These are phyloP conservation scores for Phalanger gymnotis DNA, from an alignment of 2,797 vertebrate genomes.

Conservation along the genomic window DNA sequence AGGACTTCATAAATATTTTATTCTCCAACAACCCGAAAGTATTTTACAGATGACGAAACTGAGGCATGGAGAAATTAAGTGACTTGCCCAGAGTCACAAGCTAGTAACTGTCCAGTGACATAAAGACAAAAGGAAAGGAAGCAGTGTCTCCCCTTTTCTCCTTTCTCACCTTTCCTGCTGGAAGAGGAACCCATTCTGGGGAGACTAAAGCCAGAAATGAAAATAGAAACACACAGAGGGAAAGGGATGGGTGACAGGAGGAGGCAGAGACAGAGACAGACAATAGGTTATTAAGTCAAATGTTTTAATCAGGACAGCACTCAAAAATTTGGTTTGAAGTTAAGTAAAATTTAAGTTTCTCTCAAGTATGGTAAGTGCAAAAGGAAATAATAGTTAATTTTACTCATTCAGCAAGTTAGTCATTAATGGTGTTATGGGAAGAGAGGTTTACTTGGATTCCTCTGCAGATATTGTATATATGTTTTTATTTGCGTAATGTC, in stretches of 20 bases:
- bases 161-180: background rate
- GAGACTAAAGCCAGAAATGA: constrained; percentile 29
- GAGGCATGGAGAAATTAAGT: background rate
- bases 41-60: no score
- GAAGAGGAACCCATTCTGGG: constrained; percentile 41
- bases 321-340: constrained; percentile 12
- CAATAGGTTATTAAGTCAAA: constrained; percentile 16
- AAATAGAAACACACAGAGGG: constrained; percentile 19
- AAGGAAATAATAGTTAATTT: constrained; percentile 38
- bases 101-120: background rate
- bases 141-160: background rate
- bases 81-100: background rate
- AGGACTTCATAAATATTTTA: background rate
- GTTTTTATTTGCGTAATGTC: background rate
- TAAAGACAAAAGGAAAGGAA: background rate
- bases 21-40: no score
- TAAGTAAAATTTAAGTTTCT: background rate
- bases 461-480: background rate
- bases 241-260: constrained; percentile 5
- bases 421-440: background rate
- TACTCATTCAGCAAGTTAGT: background rate
- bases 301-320: constrained; percentile 28
- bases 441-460: background rate
- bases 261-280: background rate
- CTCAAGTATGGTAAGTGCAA: constrained; percentile 41